Percentiles rank a stretch among this genome's conserved stretches.
Evolutionary conservation across 37 sponge, comb jelly and placozoan genomes (phyloP).

Genomic region (Beroe ovata): DNA sequence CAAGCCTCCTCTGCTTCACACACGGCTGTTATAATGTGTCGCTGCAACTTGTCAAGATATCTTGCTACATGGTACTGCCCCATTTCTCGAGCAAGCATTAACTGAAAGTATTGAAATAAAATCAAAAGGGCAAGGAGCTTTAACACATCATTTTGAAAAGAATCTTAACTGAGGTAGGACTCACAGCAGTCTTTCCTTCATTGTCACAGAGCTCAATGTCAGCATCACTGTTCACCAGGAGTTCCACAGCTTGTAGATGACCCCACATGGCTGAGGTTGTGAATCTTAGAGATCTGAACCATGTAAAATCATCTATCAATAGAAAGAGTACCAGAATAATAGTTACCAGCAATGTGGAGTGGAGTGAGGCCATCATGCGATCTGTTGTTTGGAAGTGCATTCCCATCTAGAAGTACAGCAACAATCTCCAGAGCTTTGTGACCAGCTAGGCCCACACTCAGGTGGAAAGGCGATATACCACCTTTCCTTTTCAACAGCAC

Average conservation of each 20-base stretch:
- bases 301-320: no score
- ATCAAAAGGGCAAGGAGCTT: no score
- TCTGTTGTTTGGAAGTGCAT: conserved; percentile 45
- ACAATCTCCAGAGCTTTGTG: conserved; percentile 52
- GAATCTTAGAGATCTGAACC: no score
- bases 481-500: conserved; percentile 45
- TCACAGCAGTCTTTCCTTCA: conserved; percentile 62
- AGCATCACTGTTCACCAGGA: conserved; percentile 63
- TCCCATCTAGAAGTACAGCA: conserved; percentile 39
- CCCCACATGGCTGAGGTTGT: conserved; percentile 57
- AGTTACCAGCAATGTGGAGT: conserved; percentile 51
- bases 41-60: conserved; percentile 62
- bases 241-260: conserved; percentile 39
- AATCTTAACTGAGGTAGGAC: no score
- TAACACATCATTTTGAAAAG: no score
- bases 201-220: conserved; percentile 66
- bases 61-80: conserved; percentile 40
- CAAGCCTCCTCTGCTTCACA: conserved; percentile 64
- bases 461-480: conserved; percentile 38
- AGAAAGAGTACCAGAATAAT: no score
- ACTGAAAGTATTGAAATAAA: no score
- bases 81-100: conserved; percentile 34
- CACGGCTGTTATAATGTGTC: conserved; percentile 65
- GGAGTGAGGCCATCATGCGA: conserved; percentile 56
- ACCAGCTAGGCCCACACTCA: conserved; percentile 30